Percentiles rank a stretch among this genome's conserved stretches.
Conservation (phyloP, 2,888 invertebrate genomes). For the Andrena marginata region DNA sequence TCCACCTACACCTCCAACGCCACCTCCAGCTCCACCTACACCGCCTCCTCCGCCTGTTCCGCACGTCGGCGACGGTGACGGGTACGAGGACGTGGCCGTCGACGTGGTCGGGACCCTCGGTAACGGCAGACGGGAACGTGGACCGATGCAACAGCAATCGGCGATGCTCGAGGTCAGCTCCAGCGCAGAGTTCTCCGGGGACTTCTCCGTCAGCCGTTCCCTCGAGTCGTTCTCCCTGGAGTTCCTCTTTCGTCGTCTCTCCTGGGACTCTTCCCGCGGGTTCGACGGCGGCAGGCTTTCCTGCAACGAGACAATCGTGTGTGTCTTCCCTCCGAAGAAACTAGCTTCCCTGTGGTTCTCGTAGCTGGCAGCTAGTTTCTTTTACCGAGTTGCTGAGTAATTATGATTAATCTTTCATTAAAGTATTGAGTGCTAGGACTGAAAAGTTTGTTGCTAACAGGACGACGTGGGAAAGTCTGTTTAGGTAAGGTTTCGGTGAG, state of each 20-base stretch:
- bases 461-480: no score
- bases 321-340: not conserved
- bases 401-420: no score
- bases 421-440: no score
- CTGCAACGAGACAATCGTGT: slow-evolving; percentile 62
- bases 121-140: slow-evolving; percentile 79
- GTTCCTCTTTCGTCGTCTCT: slow-evolving; percentile 71
- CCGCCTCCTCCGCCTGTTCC: slow-evolving; percentile 54
- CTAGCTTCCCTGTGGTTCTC: not conserved
- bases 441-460: no score
- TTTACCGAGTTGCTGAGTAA: no score
- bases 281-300: slow-evolving; percentile 77
- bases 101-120: slow-evolving; percentile 69
- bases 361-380: no score
- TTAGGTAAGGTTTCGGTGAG: no score
- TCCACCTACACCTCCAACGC: slow-evolving; percentile 58
- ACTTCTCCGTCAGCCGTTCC: slow-evolving; percentile 76
- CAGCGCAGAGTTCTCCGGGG: slow-evolving; percentile 64
- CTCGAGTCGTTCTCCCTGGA: slow-evolving; percentile 77
- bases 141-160: slow-evolving; percentile 82
- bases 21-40: slow-evolving; percentile 58
- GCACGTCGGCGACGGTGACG: slow-evolving; percentile 50
- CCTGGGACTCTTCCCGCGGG: slow-evolving; percentile 74
- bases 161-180: slow-evolving; percentile 72
- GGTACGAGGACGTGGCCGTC: slow-evolving; percentile 44